Conservation (phyloP, 2,888 invertebrate genomes). For the Netelia fuscicornis region DNA sequence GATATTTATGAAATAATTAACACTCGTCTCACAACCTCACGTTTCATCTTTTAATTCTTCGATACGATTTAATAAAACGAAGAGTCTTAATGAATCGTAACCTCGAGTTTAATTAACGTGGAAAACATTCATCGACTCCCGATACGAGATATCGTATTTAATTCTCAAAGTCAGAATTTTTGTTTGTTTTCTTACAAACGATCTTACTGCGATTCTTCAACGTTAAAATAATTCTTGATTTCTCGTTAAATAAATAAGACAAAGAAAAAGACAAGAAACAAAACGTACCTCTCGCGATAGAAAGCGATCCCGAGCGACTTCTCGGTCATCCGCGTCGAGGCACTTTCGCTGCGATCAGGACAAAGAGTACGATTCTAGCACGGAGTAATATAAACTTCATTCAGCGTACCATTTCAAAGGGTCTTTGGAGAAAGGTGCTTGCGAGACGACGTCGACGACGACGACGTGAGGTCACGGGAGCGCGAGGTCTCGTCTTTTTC, state of each 20-base stretch:
- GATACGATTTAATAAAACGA: not conserved
- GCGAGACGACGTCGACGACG: slow-evolving; percentile 22
- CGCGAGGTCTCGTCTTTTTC: slow-evolving; percentile 55
- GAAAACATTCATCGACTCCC: not conserved
- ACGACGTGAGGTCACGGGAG: slow-evolving; percentile 62
- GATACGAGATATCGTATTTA: not conserved
- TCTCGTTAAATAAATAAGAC: too few relatives aligned
- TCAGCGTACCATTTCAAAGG: slow-evolving; percentile 45
- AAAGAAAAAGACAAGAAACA: not conserved
- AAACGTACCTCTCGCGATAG: not conserved
- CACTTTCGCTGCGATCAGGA: slow-evolving; percentile 18
- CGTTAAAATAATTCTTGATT: not conserved
- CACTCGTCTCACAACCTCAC: too few relatives aligned
- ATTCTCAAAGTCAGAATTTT: not conserved
- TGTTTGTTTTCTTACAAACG: not conserved
- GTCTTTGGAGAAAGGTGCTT: slow-evolving; percentile 60
- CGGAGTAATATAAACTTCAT: slow-evolving; percentile 9
- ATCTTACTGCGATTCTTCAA: not conserved
- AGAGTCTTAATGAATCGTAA: not conserved
- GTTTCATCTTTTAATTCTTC: too few relatives aligned
- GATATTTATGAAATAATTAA: too few relatives aligned
- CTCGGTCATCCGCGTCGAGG: not conserved
- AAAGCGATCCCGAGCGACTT: slow-evolving; percentile 4
- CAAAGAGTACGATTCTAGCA: slow-evolving; percentile 5
- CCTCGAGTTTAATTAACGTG: not conserved